Evolutionary conservation across 2,888 invertebrate species (phyloP).

Genomic region (Napeogenes sylphis): DNA sequence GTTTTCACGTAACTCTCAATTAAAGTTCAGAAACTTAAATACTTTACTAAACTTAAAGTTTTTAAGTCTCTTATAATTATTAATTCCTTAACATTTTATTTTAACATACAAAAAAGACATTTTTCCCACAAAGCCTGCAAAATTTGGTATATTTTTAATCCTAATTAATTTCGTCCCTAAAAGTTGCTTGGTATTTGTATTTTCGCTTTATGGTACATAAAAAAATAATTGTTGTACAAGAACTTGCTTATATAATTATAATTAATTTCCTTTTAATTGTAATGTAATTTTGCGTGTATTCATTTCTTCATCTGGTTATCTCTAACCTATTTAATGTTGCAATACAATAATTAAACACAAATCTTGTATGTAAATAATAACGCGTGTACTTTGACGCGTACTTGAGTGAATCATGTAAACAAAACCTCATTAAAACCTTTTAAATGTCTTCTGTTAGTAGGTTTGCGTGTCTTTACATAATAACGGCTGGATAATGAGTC

Average conservation of each 20-base stretch:
- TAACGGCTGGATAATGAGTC: background rate
- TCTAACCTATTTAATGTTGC: constrained; percentile 6
- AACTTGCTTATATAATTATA: no score
- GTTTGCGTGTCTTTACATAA: constrained; percentile 3
- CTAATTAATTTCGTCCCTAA: no score
- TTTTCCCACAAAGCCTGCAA: no score
- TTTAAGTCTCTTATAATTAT: background rate
- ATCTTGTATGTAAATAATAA: constrained; percentile 14
- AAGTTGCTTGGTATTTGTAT: no score
- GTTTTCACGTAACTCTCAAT: constrained; percentile 4
- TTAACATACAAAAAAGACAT: no score
- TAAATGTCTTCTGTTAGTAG: background rate
- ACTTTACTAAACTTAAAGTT: background rate
- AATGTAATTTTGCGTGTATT: constrained; percentile 10
- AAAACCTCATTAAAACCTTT: background rate
- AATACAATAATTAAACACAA: constrained; percentile 9
- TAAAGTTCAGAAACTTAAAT: background rate
- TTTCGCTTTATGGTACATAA: no score
- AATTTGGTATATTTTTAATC: no score
- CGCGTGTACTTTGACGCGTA: constrained; percentile 12
- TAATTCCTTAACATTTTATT: no score
- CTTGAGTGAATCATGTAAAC: background rate
- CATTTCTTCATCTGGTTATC: constrained; percentile 3
- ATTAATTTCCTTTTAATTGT: background rate
- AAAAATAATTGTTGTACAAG: no score